Percentiles rank a stretch among this genome's conserved stretches.
Evolutionary conservation across 2,113 vertebrate species (phyloP).

Genomic region (Emydocephalus ijimae): DNA sequence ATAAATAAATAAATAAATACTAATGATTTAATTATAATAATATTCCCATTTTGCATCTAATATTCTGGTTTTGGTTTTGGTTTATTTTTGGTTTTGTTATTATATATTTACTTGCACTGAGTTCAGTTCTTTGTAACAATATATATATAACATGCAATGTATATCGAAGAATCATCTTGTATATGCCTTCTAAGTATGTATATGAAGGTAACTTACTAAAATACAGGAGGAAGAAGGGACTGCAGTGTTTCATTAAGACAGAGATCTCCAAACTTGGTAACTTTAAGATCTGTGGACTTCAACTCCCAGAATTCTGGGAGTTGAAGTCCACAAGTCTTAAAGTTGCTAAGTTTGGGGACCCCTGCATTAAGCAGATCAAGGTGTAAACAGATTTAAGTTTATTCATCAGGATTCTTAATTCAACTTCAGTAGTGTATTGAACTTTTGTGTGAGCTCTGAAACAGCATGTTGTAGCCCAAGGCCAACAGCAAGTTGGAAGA

Average conservation of each 20-base stretch:
- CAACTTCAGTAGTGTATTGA: neutral
- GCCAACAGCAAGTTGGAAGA: neutral
- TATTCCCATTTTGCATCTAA: neutral
- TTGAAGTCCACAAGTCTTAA: too few species aligned
- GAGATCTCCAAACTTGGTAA: too few species aligned
- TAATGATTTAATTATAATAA: conserved; percentile 14
- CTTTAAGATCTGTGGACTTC: too few species aligned
- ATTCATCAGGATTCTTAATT: neutral
- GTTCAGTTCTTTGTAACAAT: neutral
- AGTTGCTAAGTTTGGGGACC: too few species aligned
- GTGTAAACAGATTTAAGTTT: neutral
- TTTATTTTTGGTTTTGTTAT: neutral
- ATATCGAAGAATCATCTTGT: neutral
- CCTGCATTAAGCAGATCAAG: neutral
- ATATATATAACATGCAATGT: neutral
- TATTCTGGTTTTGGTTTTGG: too few species aligned
- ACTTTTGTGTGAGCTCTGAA: neutral
- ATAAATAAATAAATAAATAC: neutral
- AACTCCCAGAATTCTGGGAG: too few species aligned
- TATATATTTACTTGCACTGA: neutral
- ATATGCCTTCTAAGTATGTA: neutral
- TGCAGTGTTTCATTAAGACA: neutral
- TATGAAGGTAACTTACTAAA: neutral
- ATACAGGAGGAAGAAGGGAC: neutral
- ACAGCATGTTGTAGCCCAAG: neutral